Evolutionary conservation across 2,888 invertebrate genomes (phyloP), one percentile per base, ranked within the genome.

Genomic region (Eupithecia insigniata): DNA sequence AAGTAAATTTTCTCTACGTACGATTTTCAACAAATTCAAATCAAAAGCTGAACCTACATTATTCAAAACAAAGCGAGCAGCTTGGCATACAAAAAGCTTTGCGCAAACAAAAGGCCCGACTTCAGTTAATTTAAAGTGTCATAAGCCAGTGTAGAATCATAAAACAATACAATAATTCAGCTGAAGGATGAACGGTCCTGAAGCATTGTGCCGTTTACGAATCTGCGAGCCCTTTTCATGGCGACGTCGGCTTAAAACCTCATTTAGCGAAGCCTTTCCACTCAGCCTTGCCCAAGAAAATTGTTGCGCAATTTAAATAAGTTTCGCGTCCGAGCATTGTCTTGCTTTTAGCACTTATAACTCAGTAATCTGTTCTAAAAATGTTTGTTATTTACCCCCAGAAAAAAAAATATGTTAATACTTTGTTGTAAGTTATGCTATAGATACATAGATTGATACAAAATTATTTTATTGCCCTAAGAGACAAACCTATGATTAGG

Each of bases 281-380:
- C 90, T 92, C 89, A 89, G 88, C 89, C 87, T 86, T 87, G 84
- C 85, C 34, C 84, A 89, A 89, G 91, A 92, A 92, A 92, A 92
- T 92, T 92, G 90, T 92, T 91, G 90, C 89, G 85, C 91, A 89
- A 92, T 92, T 93, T 92, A 89, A 92, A 92, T 91, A 92, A 92
- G 90, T 91, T 90, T 85, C 84, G 82, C 85, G 87, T 85, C 85
- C 84, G 84, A 84, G 62, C 83, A 89, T 89, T 92, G 90, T 91
- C 85, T 80, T 58, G 14, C 2, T n/a, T n/a, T 7, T 58, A 58
- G 16, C 5, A 58, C 2, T 58, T 55, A n/a, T 6, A 46, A n/a
- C 46, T n/a, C n/a, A n/a, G 22, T 22, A 2, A 6, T 2, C 8
- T 46, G n/a, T 8, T 18, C 46, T n/a, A n/a, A 43, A 18, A 18